Evolutionary conservation across 2,113 vertebrate species (phyloP).

Genomic region (Alethe diademata): DNA sequence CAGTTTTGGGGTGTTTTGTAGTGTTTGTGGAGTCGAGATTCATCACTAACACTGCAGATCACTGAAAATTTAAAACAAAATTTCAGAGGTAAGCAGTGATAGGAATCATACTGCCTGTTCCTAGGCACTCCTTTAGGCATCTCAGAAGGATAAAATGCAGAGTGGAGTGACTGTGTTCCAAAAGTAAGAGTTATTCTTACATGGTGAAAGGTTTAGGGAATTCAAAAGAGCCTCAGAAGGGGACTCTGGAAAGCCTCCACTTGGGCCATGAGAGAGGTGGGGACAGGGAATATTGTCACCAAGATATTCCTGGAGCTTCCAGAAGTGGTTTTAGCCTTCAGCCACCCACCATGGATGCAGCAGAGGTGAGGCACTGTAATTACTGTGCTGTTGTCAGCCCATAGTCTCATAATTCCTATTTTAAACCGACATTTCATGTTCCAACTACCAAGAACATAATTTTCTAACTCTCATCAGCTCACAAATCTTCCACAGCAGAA

Average conservation of each 20-base stretch:
- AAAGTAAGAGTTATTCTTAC: not conserved
- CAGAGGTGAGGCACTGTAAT: not conserved
- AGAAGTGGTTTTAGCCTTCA: not conserved
- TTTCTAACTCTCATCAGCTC: not conserved
- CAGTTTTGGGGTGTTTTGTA: not conserved
- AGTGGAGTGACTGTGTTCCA: not conserved
- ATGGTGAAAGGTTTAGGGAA: not conserved
- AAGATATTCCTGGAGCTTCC: not conserved
- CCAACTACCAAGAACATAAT: not conserved
- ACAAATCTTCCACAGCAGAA: not conserved
- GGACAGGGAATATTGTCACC: not conserved
- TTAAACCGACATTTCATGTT: not conserved
- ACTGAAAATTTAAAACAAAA: not conserved
- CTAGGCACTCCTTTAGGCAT: not conserved
- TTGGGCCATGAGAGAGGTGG: not conserved
- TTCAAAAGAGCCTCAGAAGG: not conserved
- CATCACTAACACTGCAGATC: not conserved
- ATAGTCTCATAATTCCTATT: not conserved
- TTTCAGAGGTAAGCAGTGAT: not conserved
- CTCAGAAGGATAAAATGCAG: not conserved
- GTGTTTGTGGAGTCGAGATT: not conserved
- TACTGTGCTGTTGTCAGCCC: not conserved
- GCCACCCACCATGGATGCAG: not conserved
- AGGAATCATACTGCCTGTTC: not conserved
- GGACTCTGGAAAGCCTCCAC: not conserved